Conservation (phyloP, 2,888 invertebrate species). For the Pristionchus arcanus region DNA sequence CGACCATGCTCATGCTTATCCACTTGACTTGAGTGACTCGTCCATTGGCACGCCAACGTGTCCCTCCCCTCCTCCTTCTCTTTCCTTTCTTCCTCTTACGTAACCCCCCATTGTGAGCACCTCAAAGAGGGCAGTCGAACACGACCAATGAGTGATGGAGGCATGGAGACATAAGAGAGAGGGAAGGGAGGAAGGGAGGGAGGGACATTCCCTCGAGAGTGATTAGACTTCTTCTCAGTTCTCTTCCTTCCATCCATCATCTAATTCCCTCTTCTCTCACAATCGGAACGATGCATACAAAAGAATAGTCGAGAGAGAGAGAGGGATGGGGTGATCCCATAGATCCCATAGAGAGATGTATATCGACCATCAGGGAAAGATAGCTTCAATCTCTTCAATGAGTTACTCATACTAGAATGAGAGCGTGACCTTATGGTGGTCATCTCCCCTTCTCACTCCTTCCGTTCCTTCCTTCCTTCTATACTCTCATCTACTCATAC, state of each 20-base stretch:
- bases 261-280: background rate
- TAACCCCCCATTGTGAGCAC: slow-evolving; percentile 37
- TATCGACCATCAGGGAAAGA: slow-evolving; percentile 29
- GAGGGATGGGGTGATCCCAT: background rate
- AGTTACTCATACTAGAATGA: background rate
- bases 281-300: background rate
- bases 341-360: slow-evolving; percentile 10
- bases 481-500: slow-evolving; percentile 41
- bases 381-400: background rate
- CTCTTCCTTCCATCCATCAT: slow-evolving; percentile 34
- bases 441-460: background rate
- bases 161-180: background rate
- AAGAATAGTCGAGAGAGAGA: background rate
- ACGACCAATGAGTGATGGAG: background rate
- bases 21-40: slow-evolving; percentile 49
- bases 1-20: slow-evolving; percentile 40
- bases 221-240: slow-evolving; percentile 29
- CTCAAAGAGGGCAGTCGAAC: slow-evolving; percentile 10
- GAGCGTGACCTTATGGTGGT: slow-evolving; percentile 42
- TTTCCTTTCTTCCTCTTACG: slow-evolving; percentile 38
- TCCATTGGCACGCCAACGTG: slow-evolving; percentile 49
- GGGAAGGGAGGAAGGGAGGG: background rate
- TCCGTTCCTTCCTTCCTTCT: slow-evolving; percentile 8
- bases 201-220: background rate
- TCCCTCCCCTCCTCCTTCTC: background rate